Conservation (phyloP, 2,797 vertebrate species). For the Falco biarmicus region DNA sequence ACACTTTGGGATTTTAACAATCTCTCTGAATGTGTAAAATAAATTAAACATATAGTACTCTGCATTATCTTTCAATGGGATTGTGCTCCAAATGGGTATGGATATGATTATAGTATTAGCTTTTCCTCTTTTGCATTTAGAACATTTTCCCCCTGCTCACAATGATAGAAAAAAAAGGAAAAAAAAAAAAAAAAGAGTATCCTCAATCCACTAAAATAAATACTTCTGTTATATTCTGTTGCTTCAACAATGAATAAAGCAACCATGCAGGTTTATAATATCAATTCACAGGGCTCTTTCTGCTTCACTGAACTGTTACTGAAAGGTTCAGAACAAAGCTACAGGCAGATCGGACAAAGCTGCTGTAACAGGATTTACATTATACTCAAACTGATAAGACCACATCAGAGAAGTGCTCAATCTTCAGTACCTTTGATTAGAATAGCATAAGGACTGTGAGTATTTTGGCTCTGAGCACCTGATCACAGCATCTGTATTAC, state of each 20-base stretch:
- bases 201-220: constrained; percentile 75
- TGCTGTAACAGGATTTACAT: constrained; percentile 80
- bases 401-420: constrained; percentile 74
- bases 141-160: not conserved
- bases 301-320: constrained; percentile 83
- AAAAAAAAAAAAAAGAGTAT: not conserved
- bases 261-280: constrained; percentile 80
- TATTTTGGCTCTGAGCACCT: constrained; percentile 48
- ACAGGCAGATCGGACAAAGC: constrained; percentile 81
- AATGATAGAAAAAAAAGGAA: not conserved
- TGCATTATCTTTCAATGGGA: constrained; percentile 37
- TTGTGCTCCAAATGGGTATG: not conserved
- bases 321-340: constrained; percentile 84
- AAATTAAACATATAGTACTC: constrained; percentile 58
- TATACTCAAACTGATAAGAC: constrained; percentile 78
- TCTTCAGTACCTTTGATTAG: constrained; percentile 71
- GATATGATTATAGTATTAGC: constrained; percentile 37
- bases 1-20: constrained; percentile 27
- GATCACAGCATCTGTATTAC: constrained; percentile 67
- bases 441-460: constrained; percentile 29
- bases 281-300: constrained; percentile 81
- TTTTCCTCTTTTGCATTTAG: constrained; percentile 53
- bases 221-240: constrained; percentile 75
- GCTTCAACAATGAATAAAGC: constrained; percentile 77
- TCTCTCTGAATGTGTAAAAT: constrained; percentile 38